Conservation (phyloP, 2,113 vertebrate genomes). For the Diadophis punctatus region DNA sequence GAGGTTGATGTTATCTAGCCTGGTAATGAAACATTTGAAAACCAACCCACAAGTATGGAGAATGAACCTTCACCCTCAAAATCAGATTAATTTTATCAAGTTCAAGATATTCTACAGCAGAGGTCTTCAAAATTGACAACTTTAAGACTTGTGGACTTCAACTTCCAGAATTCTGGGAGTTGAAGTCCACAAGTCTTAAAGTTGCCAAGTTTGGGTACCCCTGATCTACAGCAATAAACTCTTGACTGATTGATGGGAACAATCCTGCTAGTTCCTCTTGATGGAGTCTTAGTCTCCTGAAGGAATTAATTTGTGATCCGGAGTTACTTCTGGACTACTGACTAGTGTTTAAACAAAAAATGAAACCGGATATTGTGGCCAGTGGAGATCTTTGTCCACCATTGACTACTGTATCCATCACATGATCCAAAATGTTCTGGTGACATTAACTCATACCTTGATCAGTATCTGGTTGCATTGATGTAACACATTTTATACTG, state of each 20-base stretch:
- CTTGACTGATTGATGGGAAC: not conserved
- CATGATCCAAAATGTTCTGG: not conserved
- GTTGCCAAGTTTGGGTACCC: too few species aligned
- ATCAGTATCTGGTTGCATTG: not conserved
- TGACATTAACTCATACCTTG: not conserved
- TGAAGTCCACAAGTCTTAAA: too few species aligned
- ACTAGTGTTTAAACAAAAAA: not conserved
- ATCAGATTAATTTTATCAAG: not conserved
- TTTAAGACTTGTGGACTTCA: too few species aligned
- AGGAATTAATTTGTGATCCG: not conserved
- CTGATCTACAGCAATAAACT: not conserved
- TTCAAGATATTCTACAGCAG: not conserved
- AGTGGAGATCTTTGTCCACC: not conserved
- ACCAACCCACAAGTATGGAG: too few species aligned
- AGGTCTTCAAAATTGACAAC: too few species aligned
- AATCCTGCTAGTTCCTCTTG: not conserved
- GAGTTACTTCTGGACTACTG: not conserved
- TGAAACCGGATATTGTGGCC: not conserved
- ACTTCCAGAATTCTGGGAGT: too few species aligned
- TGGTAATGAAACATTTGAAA: too few species aligned
- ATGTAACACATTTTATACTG: not conserved
- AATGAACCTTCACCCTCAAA: not conserved
- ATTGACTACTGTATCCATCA: not conserved
- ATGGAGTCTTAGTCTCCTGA: not conserved
- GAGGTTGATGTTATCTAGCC: too few species aligned